These are phyloP conservation scores for Bos indicus DNA, from an alignment of 2,113 vertebrate genomes.

Conservation along the genomic window DNA sequence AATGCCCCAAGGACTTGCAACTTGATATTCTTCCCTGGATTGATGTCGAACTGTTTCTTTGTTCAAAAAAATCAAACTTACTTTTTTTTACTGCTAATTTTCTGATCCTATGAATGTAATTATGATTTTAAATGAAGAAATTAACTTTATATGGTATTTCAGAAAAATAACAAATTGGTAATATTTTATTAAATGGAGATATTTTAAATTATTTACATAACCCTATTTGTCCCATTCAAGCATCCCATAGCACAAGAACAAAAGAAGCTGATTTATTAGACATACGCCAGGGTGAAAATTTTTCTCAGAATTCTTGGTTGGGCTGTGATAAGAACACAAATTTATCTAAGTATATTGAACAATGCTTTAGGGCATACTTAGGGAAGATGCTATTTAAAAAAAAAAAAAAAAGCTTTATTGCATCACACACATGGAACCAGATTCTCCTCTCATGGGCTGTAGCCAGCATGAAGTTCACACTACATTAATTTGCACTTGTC, in stretches of 20 bases:
- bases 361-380: conserved; percentile 71
- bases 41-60: not conserved
- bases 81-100: conserved; percentile 33
- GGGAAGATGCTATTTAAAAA: conserved; percentile 45
- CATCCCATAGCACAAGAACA: not conserved
- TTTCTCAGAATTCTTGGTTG: conserved; percentile 45
- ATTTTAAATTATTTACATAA: conserved; percentile 40
- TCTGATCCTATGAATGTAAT: not conserved
- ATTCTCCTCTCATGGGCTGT: conserved; percentile 60
- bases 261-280: conserved; percentile 49
- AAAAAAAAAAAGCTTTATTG: conserved; percentile 51
- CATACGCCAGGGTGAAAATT: conserved; percentile 24
- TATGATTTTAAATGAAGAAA: conserved; percentile 3
- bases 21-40: not conserved
- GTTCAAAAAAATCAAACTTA: not conserved
- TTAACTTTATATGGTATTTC: conserved; percentile 2
- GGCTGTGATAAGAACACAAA: conserved; percentile 66
- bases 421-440: conserved; percentile 66
- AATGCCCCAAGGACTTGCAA: not conserved
- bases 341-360: conserved; percentile 64
- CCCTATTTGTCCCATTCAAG: conserved; percentile 9
- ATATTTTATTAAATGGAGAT: not conserved
- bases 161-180: conserved; percentile 24
- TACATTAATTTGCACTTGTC: conserved; percentile 76
- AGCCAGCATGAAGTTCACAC: conserved; percentile 73